Conservation (phyloP, 2,797 vertebrate species). For the Serranus cabrilla region DNA sequence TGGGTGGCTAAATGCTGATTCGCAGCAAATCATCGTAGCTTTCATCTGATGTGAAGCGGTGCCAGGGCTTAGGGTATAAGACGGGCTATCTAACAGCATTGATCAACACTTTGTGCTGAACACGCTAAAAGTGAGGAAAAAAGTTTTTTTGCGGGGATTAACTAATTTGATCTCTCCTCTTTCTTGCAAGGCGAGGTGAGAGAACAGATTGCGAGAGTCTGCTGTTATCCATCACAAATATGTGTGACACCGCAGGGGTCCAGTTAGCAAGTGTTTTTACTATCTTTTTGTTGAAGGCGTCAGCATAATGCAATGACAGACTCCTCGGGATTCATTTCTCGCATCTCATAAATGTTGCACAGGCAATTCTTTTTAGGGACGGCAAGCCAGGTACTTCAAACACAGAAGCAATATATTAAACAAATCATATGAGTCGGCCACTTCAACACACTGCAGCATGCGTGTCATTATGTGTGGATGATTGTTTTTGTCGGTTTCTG, state of each 20-base stretch:
- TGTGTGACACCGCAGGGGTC: conserved; percentile 65
- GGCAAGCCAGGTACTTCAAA: conserved; percentile 31
- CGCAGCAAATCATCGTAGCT: conserved; percentile 60
- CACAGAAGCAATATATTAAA: conserved; percentile 27
- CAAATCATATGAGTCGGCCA: conserved; percentile 12
- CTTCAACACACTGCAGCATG: conserved; percentile 8
- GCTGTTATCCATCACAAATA: conserved; percentile 77
- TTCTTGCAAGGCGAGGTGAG: conserved; percentile 49
- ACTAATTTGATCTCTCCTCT: conserved; percentile 65
- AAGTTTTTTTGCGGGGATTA: conserved; percentile 55
- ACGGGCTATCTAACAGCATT: conserved; percentile 62
- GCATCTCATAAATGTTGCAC: conserved; percentile 49
- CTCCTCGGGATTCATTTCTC: conserved; percentile 45
- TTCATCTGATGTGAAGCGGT: conserved; percentile 70
- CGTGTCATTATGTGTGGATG: neutral
- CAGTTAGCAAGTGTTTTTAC: conserved; percentile 57
- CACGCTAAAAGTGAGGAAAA: conserved; percentile 44
- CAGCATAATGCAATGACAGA: conserved; percentile 72
- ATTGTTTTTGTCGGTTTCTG: neutral
- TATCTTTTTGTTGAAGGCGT: conserved; percentile 61
- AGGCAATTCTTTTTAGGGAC: conserved; percentile 32
- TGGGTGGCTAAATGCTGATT: conserved; percentile 72
- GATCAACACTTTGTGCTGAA: conserved; percentile 81
- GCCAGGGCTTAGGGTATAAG: conserved; percentile 68
- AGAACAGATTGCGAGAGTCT: conserved; percentile 77